Conservation (phyloP, 2,888 invertebrate genomes). For the Agonopterix subpropinquella region DNA sequence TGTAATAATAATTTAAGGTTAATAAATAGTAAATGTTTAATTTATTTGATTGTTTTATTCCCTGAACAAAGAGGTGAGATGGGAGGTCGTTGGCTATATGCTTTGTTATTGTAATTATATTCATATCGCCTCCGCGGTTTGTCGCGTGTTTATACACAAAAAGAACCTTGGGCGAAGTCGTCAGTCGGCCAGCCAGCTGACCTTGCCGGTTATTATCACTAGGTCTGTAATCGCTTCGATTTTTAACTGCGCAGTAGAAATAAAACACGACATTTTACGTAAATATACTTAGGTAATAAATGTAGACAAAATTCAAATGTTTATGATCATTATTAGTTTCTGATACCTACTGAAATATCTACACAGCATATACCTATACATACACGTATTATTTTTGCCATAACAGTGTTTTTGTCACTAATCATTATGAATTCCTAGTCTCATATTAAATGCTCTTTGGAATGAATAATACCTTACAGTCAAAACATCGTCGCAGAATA, state of each 20-base stretch:
- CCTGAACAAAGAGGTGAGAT: slow-evolving; percentile 6
- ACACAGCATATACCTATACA: no score
- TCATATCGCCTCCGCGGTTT: slow-evolving; percentile 13
- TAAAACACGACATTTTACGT: slow-evolving; percentile 5
- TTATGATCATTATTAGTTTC: no score
- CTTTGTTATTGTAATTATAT: slow-evolving; percentile 17
- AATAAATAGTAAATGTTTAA: slow-evolving; percentile 41
- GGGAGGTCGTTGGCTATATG: slow-evolving; percentile 21
- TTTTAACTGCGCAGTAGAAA: slow-evolving; percentile 29
- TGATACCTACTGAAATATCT: no score
- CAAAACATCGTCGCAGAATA: no score
- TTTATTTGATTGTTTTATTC: slow-evolving; percentile 27
- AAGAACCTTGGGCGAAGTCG: slow-evolving; percentile 53
- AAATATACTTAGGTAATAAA: no score
- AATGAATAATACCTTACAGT: no score
- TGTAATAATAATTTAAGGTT: slow-evolving; percentile 61
- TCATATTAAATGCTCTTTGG: no score
- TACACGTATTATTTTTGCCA: no score
- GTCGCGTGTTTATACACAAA: slow-evolving; percentile 67
- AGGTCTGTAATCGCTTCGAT: neutral
- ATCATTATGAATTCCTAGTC: no score
- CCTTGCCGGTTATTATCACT: slow-evolving; percentile 36
- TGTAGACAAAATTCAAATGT: no score
- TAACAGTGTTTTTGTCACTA: no score
- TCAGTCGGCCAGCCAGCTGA: slow-evolving; percentile 25